These are phyloP conservation scores for Ceratitis capitata DNA, from an alignment of 1,140 invertebrate species.

Conservation along the genomic window DNA sequence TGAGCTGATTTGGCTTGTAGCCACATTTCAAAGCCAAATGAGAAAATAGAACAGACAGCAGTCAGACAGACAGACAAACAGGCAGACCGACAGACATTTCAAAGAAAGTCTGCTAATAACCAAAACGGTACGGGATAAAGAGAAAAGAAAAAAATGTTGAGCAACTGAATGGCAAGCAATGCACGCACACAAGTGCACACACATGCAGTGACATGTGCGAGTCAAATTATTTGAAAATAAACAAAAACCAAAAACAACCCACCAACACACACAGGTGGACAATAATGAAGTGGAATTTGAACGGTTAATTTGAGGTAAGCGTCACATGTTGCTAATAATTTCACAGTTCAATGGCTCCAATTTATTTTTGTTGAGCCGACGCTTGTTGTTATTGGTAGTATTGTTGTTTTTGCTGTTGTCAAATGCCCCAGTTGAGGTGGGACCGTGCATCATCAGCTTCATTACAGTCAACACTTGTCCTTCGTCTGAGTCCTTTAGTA, in stretches of 20 bases:
- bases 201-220: not conserved
- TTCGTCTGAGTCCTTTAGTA: not conserved
- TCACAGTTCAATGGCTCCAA: not conserved
- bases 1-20: not conserved
- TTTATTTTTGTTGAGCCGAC: not conserved
- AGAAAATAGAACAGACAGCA: not conserved
- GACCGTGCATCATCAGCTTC: not conserved
- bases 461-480: not conserved
- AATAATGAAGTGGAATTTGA: not conserved
- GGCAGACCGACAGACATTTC: not conserved
- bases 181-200: not conserved
- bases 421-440: not conserved
- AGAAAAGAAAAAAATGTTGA: not conserved
- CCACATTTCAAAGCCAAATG: not conserved
- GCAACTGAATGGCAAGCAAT: not conserved
- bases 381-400: no score
- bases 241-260: not conserved
- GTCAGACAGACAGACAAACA: not conserved
- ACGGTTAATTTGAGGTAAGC: not conserved
- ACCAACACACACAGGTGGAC: not conserved
- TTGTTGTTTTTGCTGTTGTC: not conserved
- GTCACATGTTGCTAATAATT: constrained; percentile 14
- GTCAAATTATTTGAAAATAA: no score
- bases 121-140: no score
- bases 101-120: not conserved